Conservation (phyloP, 2,113 vertebrate species). For the Macrotis lagotis region DNA sequence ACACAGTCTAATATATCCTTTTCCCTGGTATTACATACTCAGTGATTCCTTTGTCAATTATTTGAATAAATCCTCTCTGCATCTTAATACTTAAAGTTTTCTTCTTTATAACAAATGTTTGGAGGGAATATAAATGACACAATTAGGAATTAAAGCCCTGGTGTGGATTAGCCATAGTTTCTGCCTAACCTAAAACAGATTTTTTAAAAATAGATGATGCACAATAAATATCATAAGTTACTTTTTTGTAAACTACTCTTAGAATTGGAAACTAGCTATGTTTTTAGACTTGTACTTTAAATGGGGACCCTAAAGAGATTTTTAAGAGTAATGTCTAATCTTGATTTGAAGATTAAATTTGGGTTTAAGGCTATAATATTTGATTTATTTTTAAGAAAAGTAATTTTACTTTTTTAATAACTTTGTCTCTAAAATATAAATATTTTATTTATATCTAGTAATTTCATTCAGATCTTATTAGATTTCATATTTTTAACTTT, state of each 20-base stretch:
- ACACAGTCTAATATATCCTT: not conserved
- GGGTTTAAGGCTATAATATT: not conserved
- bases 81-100: not conserved
- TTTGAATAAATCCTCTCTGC: not conserved
- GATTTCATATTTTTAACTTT: not conserved
- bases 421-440: not conserved
- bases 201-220: slow-evolving; percentile 9
- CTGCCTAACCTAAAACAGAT: not conserved
- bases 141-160: not conserved
- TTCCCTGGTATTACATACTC: not conserved
- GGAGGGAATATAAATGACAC: not conserved
- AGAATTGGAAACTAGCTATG: not conserved
- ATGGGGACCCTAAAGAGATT: not conserved
- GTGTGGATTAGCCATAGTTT: not conserved
- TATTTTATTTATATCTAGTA: not conserved
- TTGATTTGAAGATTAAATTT: not conserved
- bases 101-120: not conserved
- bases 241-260: not conserved
- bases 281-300: not conserved
- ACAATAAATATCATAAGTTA: not conserved
- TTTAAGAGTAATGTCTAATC: not conserved
- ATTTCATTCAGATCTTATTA: not conserved
- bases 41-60: not conserved
- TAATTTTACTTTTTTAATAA: too few relatives aligned
- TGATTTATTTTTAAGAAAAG: not conserved